phyloP scores from a whole-genome alignment of 2,797 vertebrate genomes.

The Crenichthys baileyi region DNA sequence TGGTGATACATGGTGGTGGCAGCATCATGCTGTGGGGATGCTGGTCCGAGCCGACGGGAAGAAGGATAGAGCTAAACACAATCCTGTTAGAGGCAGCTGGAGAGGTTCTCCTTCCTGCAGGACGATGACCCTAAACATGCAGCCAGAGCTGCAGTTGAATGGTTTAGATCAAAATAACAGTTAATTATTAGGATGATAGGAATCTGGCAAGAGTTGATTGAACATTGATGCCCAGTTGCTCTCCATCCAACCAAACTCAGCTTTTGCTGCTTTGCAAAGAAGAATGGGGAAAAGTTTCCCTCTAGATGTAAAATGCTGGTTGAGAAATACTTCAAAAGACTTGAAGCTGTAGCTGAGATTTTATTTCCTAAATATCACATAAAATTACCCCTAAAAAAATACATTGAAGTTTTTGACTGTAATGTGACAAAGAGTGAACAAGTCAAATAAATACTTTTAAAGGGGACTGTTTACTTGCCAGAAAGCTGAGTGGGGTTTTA shows the following conservation, averaged over 20 bases:
- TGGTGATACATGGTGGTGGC: no score
- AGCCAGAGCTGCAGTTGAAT: no score
- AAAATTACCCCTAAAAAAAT: not conserved
- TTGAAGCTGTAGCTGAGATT: not conserved
- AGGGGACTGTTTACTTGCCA: slow-evolving; percentile 14
- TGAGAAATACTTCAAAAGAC: not conserved
- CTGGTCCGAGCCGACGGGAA: not conserved
- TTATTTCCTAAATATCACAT: not conserved
- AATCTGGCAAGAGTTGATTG: not conserved
- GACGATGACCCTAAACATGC: not conserved
- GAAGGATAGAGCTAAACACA: no score
- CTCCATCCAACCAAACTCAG: not conserved
- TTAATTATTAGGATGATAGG: not conserved
- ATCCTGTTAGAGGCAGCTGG: no score
- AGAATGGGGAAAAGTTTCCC: not conserved
- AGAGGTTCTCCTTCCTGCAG: not conserved
- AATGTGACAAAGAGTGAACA: not conserved
- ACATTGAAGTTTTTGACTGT: not conserved
- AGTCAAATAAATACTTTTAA: not conserved
- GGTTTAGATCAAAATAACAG: not conserved
- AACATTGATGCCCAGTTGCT: not conserved
- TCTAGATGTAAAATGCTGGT: not conserved
- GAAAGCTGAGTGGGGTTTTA: slow-evolving; percentile 37
- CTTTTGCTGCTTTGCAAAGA: not conserved
- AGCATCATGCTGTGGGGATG: not conserved